Base-by-base conservation (phyloP, 2,888 invertebrate genomes). In the Cynaeus angustus region DNA sequence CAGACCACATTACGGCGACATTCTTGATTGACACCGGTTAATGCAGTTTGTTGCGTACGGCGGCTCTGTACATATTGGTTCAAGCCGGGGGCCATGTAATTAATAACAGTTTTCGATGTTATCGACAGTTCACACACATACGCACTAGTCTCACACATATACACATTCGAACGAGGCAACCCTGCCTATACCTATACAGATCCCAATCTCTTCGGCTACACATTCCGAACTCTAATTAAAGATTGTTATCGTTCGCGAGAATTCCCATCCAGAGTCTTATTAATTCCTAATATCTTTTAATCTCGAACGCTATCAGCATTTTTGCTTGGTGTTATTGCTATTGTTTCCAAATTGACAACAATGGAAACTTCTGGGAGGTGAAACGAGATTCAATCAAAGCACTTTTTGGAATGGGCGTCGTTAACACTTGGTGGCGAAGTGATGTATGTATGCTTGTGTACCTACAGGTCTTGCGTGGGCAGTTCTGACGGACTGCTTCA, bases 401-500 rank as follows among this genome's bases (percentile, higher is more conserved):
- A 43, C 14, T 48, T 56, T 48, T 48, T 26, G 58, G 45, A 33
- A 58, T 58, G 21, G 38, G 41, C 8, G 38, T 53, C 30, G 59
- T 43, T 59, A 55, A 30, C 26, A 41, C 77, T 71, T 71, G 53
- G 75, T 74, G 75, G 72, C 75, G 78, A 78, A 78, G 80, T 82
- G 79, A 82, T 80, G 78, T 81, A 81, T 78, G 79, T 65, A 46
- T 58, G 68, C 5, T 14, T 37, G 53, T 14, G 9, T 46, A 12
- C 12, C 66, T 66, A 65, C 70, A 10, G 12, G 21, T 46, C n/a
- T 61, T 64, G 81, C 80, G 82, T 82, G 81, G 83, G 83, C 72
- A 72, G 81, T 68, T 68, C 72, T 84, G 83, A 84, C 81, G 82
- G 81, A 84, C 84, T 84, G 84, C 85, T 84, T 84, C 84, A 85